A percentile compares a stretch with the other conserved stretches of the same genome.
phyloP scores from a whole-genome alignment of 2,797 vertebrate species.

The Mionectes olivaceus region DNA sequence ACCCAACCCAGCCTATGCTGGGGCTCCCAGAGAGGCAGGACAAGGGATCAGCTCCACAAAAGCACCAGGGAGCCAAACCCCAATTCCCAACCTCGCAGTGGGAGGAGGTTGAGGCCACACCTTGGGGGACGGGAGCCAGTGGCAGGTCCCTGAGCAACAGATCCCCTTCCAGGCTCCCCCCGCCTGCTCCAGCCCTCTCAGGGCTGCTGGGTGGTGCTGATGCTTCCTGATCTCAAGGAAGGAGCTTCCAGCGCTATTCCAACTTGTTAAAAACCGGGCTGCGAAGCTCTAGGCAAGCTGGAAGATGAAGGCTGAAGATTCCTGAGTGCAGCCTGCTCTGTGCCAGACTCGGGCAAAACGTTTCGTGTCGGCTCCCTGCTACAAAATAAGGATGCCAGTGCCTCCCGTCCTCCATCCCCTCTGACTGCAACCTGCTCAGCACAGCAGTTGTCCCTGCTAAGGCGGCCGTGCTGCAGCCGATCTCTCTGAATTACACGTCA shows the following conservation, averaged over 20 bases:
- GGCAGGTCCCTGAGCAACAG: accelerated
- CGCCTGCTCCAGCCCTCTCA: neutral
- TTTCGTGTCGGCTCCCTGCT: accelerated
- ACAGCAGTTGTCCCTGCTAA: accelerated
- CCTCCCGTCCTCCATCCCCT: neutral
- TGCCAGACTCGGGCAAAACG: neutral
- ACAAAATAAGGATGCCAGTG: accelerated
- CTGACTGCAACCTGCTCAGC: neutral
- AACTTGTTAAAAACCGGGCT: neutral
- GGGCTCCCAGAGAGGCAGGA: neutral
- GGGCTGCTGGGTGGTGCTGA: neutral
- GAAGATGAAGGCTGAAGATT: neutral
- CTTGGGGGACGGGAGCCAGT: accelerated
- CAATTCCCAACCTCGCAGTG: neutral
- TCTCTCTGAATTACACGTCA: accelerated
- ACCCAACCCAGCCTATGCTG: neutral
- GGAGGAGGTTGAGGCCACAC: neutral
- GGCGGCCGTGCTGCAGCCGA: neutral
- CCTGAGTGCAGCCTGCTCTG: accelerated
- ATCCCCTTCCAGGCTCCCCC: accelerated
- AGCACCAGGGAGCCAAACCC: neutral
- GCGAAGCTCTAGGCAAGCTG: neutral
- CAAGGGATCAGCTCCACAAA: neutral
- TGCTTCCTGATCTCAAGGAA: neutral
- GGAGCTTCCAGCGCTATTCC: neutral